Percentiles rank a stretch among this genome's conserved stretches.
phyloP scores from a whole-genome alignment of 1,140 invertebrate species.

The Sitobion miscanthi region DNA sequence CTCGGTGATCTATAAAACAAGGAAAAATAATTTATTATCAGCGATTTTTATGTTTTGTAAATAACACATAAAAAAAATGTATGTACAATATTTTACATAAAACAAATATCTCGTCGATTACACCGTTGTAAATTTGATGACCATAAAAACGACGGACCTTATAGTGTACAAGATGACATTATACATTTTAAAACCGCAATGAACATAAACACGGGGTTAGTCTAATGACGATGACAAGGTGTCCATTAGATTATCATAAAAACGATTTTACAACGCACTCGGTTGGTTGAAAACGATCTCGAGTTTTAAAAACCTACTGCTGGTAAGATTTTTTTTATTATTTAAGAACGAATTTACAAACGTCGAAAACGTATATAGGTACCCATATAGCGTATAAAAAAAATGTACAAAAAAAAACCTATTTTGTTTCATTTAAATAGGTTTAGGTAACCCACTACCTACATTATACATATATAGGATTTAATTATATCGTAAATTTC shows the following conservation, averaged over 20 bases:
- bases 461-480: neutral
- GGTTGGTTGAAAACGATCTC: neutral
- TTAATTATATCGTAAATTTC: slow-evolving; percentile 25
- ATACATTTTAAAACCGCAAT: slow-evolving; percentile 14
- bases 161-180: neutral
- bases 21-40: neutral
- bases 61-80: slow-evolving; percentile 9
- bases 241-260: slow-evolving; percentile 36
- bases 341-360: neutral
- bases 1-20: neutral
- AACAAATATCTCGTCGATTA: slow-evolving; percentile 16
- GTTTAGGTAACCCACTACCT: neutral
- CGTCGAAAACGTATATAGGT: neutral
- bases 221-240: slow-evolving; percentile 12
- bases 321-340: slow-evolving; percentile 5
- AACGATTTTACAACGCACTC: neutral
- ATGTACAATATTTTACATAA: slow-evolving; percentile 2
- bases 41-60: neutral
- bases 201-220: neutral
- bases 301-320: neutral
- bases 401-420: neutral
- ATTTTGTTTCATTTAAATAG: slow-evolving; percentile 6
- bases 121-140: slow-evolving; percentile 2
- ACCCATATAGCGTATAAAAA: neutral
- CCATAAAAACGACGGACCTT: slow-evolving; percentile 8